Conservation (phyloP, 2,888 invertebrate species). For the Polymixis flavicincta region DNA sequence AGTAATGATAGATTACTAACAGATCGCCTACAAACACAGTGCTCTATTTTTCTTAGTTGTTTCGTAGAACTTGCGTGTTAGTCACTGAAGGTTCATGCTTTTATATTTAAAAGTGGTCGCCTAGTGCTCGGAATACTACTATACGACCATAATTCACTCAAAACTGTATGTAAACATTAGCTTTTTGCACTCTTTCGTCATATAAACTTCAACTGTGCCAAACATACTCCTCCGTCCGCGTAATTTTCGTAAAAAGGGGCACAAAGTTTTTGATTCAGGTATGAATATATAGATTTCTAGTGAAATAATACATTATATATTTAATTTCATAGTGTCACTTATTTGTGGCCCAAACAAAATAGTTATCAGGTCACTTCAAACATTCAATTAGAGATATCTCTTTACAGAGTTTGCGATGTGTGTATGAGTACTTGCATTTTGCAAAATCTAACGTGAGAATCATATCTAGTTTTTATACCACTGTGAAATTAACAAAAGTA, state of each 20-base stretch:
- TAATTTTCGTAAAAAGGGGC: too few relatives aligned
- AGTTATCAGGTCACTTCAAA: slow-evolving; percentile 9
- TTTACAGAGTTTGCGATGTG: slow-evolving; percentile 15
- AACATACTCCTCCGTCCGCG: too few relatives aligned
- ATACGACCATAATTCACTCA: too few relatives aligned
- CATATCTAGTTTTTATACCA: slow-evolving; percentile 42
- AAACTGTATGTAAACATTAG: too few relatives aligned
- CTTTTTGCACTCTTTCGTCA: too few relatives aligned
- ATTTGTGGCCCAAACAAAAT: background rate
- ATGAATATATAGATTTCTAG: too few relatives aligned
- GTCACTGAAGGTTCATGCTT: slow-evolving; percentile 7
- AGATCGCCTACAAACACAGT: slow-evolving; percentile 62
- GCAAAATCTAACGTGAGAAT: slow-evolving; percentile 46
- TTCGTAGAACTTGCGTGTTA: slow-evolving; percentile 42
- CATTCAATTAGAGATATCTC: slow-evolving; percentile 26
- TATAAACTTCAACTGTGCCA: too few relatives aligned
- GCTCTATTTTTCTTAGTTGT: slow-evolving; percentile 48
- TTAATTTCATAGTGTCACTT: too few relatives aligned
- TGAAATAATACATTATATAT: slow-evolving; percentile 6
- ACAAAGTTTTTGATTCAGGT: too few relatives aligned
- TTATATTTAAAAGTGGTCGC: too few relatives aligned
- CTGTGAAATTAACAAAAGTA: slow-evolving; percentile 65
- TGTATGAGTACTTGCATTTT: slow-evolving; percentile 29
- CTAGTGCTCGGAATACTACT: too few relatives aligned
- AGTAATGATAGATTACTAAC: slow-evolving; percentile 58